Evolutionary conservation across 2,113 vertebrate genomes (phyloP), one percentile per base, ranked within the genome.

Genomic region (Gadus chalcogrammus): DNA sequence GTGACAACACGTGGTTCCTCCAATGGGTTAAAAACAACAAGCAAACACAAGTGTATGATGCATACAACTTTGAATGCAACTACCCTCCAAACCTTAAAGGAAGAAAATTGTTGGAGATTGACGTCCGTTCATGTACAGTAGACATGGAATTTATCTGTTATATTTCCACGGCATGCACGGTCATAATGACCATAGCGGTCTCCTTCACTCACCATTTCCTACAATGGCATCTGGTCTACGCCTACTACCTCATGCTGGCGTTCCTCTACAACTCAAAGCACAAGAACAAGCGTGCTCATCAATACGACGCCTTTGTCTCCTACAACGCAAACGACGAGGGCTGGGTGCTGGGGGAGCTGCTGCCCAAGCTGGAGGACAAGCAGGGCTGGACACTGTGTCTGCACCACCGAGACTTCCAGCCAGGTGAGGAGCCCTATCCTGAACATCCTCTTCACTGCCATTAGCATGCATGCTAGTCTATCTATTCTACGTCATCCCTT

Each of bases 351-450:
- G 13, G 59, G 15, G 68, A 91, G 58, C 81, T 93, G 55, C 5
- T 93, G 35, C 91, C 91, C 3, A 85, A 86, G 67, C 82, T 94
- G 75, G 92, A 94, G 71, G 78, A 73, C 7, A 79, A 88, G 15
- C 91, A 93, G 48, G 86, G 88, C 20, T 92, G 91, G 92, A 93
- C 28, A 20, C 61, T 93, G 69, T 93, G 93, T 79, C 86, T 93
- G 72, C 92, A 93, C 79, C 91, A 93, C 64, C 78, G 91, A 55
- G 93, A 93, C 81, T 93, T 93, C 58, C 82, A 91, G 77, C 92
- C 92, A 77, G 91, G 89, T 88, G 31, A 70, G 76, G 67, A 59
- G 7, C 58, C 17, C 58, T n/a, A 17, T 9, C 2, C 17, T 7
- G 18, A 59, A 59, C 7, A 13, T 4, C 58, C 17, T 17, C 17